Evolutionary conservation across 2,797 vertebrate genomes (phyloP).

Genomic region (Peromyscus aztecus): DNA sequence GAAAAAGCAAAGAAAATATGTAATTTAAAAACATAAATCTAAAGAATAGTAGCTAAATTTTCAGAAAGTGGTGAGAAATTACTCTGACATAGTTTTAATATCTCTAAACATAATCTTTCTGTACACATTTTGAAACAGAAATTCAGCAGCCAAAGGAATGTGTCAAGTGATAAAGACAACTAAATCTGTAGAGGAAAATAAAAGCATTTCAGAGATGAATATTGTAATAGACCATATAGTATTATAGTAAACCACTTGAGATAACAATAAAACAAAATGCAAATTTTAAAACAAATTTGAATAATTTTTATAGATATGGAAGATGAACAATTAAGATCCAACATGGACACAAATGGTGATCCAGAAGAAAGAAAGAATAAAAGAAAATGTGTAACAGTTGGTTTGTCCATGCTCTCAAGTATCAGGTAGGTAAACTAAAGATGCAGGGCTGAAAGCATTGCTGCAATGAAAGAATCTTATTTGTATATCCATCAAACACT

Average conservation of each 20-base stretch:
- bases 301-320: neutral
- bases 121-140: neutral
- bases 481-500: neutral
- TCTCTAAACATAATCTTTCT: neutral
- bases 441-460: neutral
- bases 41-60: neutral
- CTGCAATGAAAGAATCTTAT: too few relatives aligned
- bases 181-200: neutral
- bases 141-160: neutral
- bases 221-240: neutral
- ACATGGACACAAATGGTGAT: neutral
- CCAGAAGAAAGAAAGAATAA: neutral
- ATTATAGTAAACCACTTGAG: neutral
- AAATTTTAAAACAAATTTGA: neutral
- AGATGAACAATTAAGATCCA: neutral
- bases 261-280: neutral
- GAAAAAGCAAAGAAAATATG: neutral
- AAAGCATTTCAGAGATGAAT: neutral
- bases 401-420: accelerated
- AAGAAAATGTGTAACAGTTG: neutral
- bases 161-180: neutral
- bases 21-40: neutral
- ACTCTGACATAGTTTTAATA: neutral
- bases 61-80: neutral
- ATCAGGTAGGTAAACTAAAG: neutral